Evolutionary conservation across 2,797 vertebrate genomes (phyloP), one percentile per base, ranked within the genome.

Genomic region (Mormyrops boulengeri): DNA sequence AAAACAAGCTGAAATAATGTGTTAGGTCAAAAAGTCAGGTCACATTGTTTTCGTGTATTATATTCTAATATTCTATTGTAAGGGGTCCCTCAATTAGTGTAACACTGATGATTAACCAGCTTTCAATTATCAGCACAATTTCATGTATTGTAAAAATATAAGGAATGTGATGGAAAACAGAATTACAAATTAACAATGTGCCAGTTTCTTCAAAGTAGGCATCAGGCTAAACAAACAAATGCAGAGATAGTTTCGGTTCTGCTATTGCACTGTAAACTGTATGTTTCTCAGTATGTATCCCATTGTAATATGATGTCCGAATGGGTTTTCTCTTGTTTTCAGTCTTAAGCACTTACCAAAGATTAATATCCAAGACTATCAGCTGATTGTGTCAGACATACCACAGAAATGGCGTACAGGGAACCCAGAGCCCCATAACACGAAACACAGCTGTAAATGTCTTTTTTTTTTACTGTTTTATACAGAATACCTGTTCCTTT

Each of bases 361-460:
- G 49, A 85, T 30, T 50, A 90, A 57, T 47, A 41, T 62, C 88
- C 44, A 62, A 44, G 90, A 49, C 52, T 49, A 90, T 86, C 49
- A 88, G 47, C 19, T 89, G 87, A 60, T 88, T 52, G 88, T 82
- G 50, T 77, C 47, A 53, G 60, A 53, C 44, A 22, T 47, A n/a
- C 19, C 73, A 38, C 49, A 90, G 88, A 89, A 90, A 89, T 88
- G 50, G 41, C 19, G 80, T 84, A 69, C 41, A 88, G 55, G 38
- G 41, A 57, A 49, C 73, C 60, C 87, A 50, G 50, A 14, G 88
- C 30, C n/a, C 87, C 47, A 57, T 4, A 22, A 88, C 9, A 89
- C 49, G 22, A 92, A 91, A 52, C 17, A 53, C 85, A 91, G 91
- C 89, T 89, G 90, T 92, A 90, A 88, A 91, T 91, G 52, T 85